Conservation (phyloP, 1,140 invertebrate species). For the Drosophila erecta region DNA sequence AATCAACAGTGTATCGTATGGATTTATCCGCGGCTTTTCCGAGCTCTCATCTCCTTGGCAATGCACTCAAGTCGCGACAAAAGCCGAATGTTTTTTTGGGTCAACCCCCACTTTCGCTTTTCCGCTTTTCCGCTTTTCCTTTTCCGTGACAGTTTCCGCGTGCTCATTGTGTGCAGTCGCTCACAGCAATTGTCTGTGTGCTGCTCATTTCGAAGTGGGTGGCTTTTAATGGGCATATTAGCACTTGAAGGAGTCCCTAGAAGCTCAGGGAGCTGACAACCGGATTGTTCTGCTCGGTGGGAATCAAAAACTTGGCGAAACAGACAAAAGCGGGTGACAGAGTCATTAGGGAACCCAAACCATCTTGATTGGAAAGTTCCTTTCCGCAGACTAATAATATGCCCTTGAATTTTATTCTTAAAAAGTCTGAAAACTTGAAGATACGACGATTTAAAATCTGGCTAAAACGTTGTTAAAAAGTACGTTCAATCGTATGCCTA, state of each 20-base stretch:
- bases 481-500: neutral
- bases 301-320: conserved; percentile 19
- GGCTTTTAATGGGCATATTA: conserved; percentile 54
- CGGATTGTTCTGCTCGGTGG: conserved; percentile 19
- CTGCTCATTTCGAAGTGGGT: conserved; percentile 42
- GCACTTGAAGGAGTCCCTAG: conserved; percentile 27
- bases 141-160: conserved; percentile 47
- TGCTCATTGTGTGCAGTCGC: conserved; percentile 31
- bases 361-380: neutral
- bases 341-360: conserved; percentile 1
- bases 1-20: conserved; percentile 8
- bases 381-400: neutral
- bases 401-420: neutral
- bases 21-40: conserved; percentile 15
- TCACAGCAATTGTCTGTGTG: conserved; percentile 24
- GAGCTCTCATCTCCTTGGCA: conserved; percentile 39
- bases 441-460: neutral
- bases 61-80: conserved; percentile 35
- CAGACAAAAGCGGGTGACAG: conserved; percentile 10
- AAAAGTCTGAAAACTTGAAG: neutral
- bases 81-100: conserved; percentile 59
- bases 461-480: neutral
- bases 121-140: conserved; percentile 33
- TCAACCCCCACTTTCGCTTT: conserved; percentile 26
- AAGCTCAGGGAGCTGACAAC: conserved; percentile 19